phyloP scores from a whole-genome alignment of 2,797 vertebrate genomes.

The Phoeniculus purpureus region DNA sequence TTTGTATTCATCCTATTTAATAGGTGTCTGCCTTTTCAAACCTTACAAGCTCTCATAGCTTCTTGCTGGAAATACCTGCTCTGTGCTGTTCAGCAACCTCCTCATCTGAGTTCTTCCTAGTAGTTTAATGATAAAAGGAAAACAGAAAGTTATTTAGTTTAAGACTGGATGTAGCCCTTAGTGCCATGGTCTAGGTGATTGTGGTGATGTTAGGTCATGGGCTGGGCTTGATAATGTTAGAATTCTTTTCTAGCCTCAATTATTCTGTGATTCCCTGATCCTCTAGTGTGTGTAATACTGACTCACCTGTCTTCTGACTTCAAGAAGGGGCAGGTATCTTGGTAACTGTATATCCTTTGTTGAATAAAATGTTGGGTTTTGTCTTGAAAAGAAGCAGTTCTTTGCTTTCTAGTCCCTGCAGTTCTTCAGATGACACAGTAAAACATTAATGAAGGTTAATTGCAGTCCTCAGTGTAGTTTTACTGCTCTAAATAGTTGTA shows the following conservation, averaged over 20 bases:
- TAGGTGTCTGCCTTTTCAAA: neutral
- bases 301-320: neutral
- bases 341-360: neutral
- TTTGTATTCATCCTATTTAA: neutral
- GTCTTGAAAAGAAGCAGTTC: neutral
- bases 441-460: neutral
- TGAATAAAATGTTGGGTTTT: accelerated
- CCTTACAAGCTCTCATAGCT: neutral
- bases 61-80: neutral
- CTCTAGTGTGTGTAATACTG: neutral
- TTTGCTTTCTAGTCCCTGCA: neutral
- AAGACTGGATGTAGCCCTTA: too few relatives aligned
- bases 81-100: neutral
- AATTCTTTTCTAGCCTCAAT: too few relatives aligned
- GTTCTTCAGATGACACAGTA: neutral
- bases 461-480: neutral
- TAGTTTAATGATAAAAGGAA: neutral
- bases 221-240: too few relatives aligned
- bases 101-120: neutral
- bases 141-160: neutral
- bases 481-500: conserved; percentile 16
- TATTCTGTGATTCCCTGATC: too few relatives aligned
- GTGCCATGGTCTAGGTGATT: too few relatives aligned
- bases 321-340: neutral
- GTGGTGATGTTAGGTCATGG: too few relatives aligned